Evolutionary conservation across 23 tunicate genomes (phyloP).

Genomic region (Halocynthia roretzi): DNA sequence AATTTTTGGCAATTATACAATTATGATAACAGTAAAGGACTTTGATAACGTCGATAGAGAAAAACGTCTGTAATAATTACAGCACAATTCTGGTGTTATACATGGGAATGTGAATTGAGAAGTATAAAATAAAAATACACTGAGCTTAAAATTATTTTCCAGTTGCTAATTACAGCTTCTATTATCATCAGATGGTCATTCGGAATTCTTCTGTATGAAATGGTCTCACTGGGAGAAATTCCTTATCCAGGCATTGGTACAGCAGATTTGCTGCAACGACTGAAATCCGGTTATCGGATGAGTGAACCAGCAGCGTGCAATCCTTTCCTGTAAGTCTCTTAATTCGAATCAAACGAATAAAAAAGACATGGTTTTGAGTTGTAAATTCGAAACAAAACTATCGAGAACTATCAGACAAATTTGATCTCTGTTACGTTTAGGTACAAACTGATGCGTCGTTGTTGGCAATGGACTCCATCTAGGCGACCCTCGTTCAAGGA

Average conservation of each 20-base stretch:
- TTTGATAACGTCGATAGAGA: no score
- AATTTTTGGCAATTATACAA: no score
- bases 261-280: constrained; percentile 14
- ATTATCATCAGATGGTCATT: constrained; percentile 68
- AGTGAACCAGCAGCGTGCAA: constrained; percentile 67
- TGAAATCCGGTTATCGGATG: constrained; percentile 64
- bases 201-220: constrained; percentile 82
- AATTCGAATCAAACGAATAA: no score
- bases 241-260: constrained; percentile 77
- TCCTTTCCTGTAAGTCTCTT: constrained; percentile 50
- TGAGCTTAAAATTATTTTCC: background rate
- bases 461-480: constrained; percentile 81
- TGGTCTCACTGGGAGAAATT: constrained; percentile 80
- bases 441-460: constrained; percentile 56
- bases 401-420: no score
- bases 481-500: constrained; percentile 60
- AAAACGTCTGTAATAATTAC: no score
- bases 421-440: constrained; percentile 10
- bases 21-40: no score
- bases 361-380: no score
- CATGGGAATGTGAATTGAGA: no score
- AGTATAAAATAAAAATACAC: no score
- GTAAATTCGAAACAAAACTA: no score
- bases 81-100: no score
- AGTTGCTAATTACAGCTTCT: background rate